These are phyloP conservation scores for Charaxes varanes DNA, from an alignment of 1,140 invertebrate species.

Conservation along the genomic window DNA sequence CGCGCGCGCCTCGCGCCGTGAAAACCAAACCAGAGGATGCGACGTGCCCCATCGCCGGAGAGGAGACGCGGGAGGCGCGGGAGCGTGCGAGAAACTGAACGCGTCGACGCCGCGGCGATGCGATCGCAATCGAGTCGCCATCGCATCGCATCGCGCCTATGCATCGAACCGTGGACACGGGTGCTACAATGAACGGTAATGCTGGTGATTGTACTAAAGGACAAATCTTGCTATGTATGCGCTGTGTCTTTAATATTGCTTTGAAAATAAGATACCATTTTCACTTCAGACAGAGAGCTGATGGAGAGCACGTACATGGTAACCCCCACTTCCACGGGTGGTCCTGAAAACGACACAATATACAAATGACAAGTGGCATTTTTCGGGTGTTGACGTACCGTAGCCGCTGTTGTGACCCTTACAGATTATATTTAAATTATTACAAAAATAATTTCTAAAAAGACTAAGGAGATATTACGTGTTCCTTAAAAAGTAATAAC, in stretches of 20 bases:
- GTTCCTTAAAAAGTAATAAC: too few species aligned
- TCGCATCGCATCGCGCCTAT: constrained; percentile 30
- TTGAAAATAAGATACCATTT: constrained; percentile 92
- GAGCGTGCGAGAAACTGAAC: constrained; percentile 23
- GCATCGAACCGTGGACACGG: constrained; percentile 71
- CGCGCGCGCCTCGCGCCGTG: constrained; percentile 61
- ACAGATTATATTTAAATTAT: constrained; percentile 1
- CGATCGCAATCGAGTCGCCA: constrained; percentile 8
- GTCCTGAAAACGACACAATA: constrained; percentile 84
- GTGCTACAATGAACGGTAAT: constrained; percentile 72
- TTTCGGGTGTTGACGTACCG: constrained; percentile 1
- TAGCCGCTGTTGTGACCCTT: neutral
- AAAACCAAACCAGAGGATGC: constrained; percentile 72
- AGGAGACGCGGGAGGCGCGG: constrained; percentile 33
- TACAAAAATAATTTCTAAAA: too few species aligned
- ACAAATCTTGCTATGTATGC: constrained; percentile 67
- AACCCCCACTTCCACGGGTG: constrained; percentile 96
- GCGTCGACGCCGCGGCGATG: constrained; percentile 12
- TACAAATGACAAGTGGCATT: constrained; percentile 40
- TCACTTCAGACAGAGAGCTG: constrained; percentile 98
- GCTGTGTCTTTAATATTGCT: constrained; percentile 70
- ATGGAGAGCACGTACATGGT: constrained; percentile 99
- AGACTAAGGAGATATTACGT: too few species aligned
- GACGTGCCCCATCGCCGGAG: constrained; percentile 62
- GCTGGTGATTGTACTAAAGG: constrained; percentile 67